These are phyloP conservation scores for Caenorhabditis macrosperma DNA, from an alignment of 2,888 invertebrate genomes.

Conservation along the genomic window DNA sequence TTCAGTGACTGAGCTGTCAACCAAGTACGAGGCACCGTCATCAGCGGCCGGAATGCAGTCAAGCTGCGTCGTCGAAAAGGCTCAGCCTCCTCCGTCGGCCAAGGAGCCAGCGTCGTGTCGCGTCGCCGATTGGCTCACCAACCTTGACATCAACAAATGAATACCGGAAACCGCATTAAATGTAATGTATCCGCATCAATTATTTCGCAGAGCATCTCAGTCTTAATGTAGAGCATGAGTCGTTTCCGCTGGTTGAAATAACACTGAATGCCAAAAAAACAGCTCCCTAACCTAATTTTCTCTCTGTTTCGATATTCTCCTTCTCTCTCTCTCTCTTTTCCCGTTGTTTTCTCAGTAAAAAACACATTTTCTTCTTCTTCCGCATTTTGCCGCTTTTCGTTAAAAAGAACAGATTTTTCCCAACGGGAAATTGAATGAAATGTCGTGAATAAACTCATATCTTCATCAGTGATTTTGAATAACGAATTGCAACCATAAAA, in stretches of 20 bases:
- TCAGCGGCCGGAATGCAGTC: conserved; percentile 11
- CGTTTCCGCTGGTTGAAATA: background rate
- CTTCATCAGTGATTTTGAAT: background rate
- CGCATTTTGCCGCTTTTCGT: background rate
- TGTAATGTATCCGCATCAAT: background rate
- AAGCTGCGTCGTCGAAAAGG: conserved; percentile 18
- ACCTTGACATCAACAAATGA: conserved; percentile 57
- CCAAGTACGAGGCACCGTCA: conserved; percentile 31
- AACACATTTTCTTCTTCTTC: conserved; percentile 1
- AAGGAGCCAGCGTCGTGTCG: conserved; percentile 55
- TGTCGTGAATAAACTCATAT: conserved; percentile 49
- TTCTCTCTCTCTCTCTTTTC: background rate
- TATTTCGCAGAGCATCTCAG: background rate
- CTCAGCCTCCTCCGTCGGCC: conserved; percentile 32
- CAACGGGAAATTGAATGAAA: conserved; percentile 29
- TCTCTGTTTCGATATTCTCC: background rate
- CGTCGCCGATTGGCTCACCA: conserved; percentile 59
- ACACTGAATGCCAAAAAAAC: conserved; percentile 24
- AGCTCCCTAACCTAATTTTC: background rate
- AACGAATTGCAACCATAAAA: background rate
- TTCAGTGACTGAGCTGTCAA: conserved; percentile 52
- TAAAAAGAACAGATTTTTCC: conserved; percentile 2
- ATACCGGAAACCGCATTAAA: background rate
- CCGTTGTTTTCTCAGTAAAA: background rate
- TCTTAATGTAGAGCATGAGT: background rate